phyloP scores from a whole-genome alignment of 2,113 vertebrate species.

The Etheostoma cragini region DNA sequence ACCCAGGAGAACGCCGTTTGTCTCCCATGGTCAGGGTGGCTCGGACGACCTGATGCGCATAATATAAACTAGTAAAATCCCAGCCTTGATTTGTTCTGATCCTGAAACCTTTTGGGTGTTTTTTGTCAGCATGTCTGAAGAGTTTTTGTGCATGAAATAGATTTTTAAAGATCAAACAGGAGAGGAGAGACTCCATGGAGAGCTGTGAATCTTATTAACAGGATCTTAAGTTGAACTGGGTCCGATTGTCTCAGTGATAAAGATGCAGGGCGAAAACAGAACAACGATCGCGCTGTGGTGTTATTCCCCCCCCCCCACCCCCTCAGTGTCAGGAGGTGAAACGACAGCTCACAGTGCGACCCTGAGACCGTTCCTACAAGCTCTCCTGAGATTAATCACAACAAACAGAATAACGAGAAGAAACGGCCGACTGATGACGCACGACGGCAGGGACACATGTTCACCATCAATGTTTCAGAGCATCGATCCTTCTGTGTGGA shows the following conservation, averaged over 20 bases:
- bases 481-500: too few species aligned
- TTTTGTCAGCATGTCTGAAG: neutral
- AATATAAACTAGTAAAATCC: neutral
- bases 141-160: neutral
- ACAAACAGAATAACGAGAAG: constrained; percentile 7
- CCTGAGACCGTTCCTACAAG: neutral
- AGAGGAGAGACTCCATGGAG: neutral
- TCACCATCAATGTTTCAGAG: neutral
- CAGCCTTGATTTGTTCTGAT: neutral
- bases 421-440: neutral
- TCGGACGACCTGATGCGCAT: neutral
- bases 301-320: neutral
- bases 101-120: neutral
- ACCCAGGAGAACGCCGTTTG: too few species aligned
- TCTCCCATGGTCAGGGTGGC: too few species aligned
- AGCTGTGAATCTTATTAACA: neutral
- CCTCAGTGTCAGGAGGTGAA: constrained; percentile 2
- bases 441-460: neutral
- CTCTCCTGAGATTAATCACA: constrained; percentile 22
- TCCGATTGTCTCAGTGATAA: neutral
- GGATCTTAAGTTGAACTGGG: neutral
- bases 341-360: neutral
- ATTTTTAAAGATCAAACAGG: neutral
- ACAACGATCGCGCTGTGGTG: neutral
- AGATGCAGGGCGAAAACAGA: neutral